Percentiles rank a stretch among this genome's conserved stretches.
Evolutionary conservation across 2,113 vertebrate genomes (phyloP).

Genomic region (Callipepla californica): DNA sequence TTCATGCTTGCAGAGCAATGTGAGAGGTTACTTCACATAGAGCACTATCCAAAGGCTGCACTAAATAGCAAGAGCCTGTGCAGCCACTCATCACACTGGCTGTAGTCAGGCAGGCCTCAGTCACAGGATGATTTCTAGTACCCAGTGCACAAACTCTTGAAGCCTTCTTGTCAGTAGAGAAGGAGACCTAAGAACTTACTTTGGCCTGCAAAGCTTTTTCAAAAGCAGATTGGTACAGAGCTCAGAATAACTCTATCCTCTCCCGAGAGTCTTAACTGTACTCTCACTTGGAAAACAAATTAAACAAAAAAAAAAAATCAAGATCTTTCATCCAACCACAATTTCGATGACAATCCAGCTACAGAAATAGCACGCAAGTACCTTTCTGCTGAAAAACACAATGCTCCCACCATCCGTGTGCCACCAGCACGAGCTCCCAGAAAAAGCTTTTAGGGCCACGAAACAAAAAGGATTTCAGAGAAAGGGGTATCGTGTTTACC

Average conservation of each 20-base stretch:
- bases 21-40: neutral
- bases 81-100: neutral
- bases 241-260: neutral
- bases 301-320: neutral
- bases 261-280: neutral
- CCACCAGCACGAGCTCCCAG: neutral
- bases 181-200: neutral
- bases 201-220: neutral
- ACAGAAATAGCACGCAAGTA: neutral
- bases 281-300: accelerated
- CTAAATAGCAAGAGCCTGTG: neutral
- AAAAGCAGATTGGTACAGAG: neutral
- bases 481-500: neutral
- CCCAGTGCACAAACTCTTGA: neutral
- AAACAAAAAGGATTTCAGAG: neutral
- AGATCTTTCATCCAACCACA: neutral
- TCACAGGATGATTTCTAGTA: neutral
- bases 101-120: neutral
- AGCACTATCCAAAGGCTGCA: neutral
- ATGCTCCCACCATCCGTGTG: neutral
- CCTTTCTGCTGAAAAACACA: neutral
- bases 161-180: neutral
- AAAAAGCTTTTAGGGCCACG: neutral
- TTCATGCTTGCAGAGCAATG: neutral
- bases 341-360: neutral